Base-by-base conservation (phyloP, 2,888 invertebrate species). In the Gasteruption jaculator region DNA sequence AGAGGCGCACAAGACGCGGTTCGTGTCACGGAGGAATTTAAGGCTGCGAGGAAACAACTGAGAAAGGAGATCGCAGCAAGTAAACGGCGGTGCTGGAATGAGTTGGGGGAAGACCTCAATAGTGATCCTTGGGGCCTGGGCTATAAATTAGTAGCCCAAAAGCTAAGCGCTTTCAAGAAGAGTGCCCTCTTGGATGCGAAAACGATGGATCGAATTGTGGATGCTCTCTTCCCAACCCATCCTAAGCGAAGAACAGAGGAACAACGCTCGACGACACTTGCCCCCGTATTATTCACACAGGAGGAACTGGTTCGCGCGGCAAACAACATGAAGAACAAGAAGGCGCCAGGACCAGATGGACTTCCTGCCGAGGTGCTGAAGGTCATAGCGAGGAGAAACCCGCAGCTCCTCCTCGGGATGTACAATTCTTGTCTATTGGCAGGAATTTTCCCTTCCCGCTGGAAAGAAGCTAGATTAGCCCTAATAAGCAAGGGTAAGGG, bases 291-390 rank as follows among this genome's bases (percentile, higher is more conserved):
- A 2, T 48, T 54, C 30, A 52, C 44, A 2, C 15, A 20, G 29
- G 45, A 40, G 6, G 49, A 53, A 20, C 32, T 53, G 10, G 5
- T 5, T 12, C 26, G 20, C 7, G 55, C 52, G 0, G 40, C 37
- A 3, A 16, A 5, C 2, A 41, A 30, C 10, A 11, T 53, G 8
- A 43, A 46, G 8, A 45, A 31, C 16, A 29, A 29, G 6, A 57
- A 53, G 27, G 53, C 56, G 0, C 49, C 55, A 6, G 56, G 55
- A 1, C 47, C 49, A 1, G 57, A 56, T 25, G 48, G 48, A 10
- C 47, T 59, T 3, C 48, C 55, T 5, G 11, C 49, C 2, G 56
- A 57, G 32, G 50, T 39, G 2, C 10, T 57, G 2, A 55, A 52
- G 41, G 5, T 14, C 5, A 21, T 43, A 5, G 43, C 47, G 3